A percentile compares a stretch with the other conserved stretches of the same genome.
Evolutionary conservation across 2,888 invertebrate species (phyloP).

Genomic region (Latrodectus hesperus): DNA sequence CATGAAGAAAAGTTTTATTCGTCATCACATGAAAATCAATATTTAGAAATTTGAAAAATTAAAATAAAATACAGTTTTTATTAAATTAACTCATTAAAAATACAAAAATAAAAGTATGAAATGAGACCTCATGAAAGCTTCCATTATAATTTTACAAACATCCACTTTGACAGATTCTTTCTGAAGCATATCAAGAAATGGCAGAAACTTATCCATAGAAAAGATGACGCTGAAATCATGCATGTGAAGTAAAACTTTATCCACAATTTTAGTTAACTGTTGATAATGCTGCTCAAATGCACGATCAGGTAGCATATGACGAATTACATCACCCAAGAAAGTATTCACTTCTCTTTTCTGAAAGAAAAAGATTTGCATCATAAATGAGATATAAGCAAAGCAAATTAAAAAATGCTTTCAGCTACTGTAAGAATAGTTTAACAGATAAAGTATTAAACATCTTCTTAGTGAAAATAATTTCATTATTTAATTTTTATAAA

Average conservation of each 20-base stretch:
- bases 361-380: slow-evolving; percentile 39
- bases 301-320: slow-evolving; percentile 85
- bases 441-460: too few relatives aligned
- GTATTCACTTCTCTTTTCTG: slow-evolving; percentile 89
- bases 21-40: too few relatives aligned
- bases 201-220: slow-evolving; percentile 91
- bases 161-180: slow-evolving; percentile 87
- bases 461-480: too few relatives aligned
- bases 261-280: slow-evolving; percentile 85
- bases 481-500: too few relatives aligned
- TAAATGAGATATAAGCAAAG: too few relatives aligned
- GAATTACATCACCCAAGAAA: slow-evolving; percentile 88
- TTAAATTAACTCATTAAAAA: too few relatives aligned
- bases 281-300: slow-evolving; percentile 86
- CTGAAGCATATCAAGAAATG: slow-evolving; percentile 91
- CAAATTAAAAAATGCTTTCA: too few relatives aligned
- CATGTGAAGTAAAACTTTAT: slow-evolving; percentile 84
- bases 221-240: slow-evolving; percentile 87
- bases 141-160: slow-evolving; percentile 87
- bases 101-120: too few relatives aligned
- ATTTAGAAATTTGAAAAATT: too few relatives aligned
- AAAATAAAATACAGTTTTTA: too few relatives aligned
- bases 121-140: slow-evolving; percentile 73
- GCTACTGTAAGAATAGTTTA: too few relatives aligned
- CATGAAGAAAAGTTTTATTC: too few relatives aligned